These are phyloP conservation scores for Hyposoter didymator DNA, from an alignment of 2,888 invertebrate species.

Conservation along the genomic window DNA sequence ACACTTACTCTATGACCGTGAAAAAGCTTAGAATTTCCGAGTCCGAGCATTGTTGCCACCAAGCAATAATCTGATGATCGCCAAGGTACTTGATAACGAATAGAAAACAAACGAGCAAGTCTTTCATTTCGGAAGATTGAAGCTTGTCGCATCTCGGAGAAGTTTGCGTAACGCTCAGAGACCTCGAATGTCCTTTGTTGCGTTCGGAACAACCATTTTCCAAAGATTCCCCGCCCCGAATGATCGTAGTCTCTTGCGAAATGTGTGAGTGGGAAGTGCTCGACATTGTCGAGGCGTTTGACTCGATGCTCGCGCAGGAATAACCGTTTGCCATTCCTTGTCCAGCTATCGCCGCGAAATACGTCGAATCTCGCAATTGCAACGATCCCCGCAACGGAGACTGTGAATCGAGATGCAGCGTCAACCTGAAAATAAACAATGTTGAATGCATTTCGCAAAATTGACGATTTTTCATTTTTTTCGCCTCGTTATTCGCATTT, in stretches of 20 bases:
- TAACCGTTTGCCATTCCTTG: conserved; percentile 89
- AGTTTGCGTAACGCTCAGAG: conserved; percentile 86
- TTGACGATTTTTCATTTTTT: too few species aligned
- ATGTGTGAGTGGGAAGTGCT: conserved; percentile 86
- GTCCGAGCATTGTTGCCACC: conserved; percentile 95
- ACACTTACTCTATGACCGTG: conserved; percentile 91
- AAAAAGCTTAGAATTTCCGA: conserved; percentile 94
- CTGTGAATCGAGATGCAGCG: conserved; percentile 90
- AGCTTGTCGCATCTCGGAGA: conserved; percentile 89
- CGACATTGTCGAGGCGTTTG: conserved; percentile 89
- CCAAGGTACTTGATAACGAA: conserved; percentile 96
- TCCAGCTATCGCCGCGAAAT: conserved; percentile 90
- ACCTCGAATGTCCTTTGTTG: conserved; percentile 85
- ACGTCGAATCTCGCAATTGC: conserved; percentile 91
- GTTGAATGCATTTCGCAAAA: not conserved
- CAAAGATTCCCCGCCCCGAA: conserved; percentile 71
- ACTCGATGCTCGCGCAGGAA: conserved; percentile 92
- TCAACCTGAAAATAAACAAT: conserved; percentile 85
- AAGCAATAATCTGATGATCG: conserved; percentile 94
- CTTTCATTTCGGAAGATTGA: conserved; percentile 92
- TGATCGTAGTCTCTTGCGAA: conserved; percentile 87
- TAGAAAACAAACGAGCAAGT: conserved; percentile 94
- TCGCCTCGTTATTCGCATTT: not conserved
- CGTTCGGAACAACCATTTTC: conserved; percentile 74
- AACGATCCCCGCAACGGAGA: conserved; percentile 89